Evolutionary conservation across 2,797 vertebrate genomes (phyloP).

Genomic region (Okamejei kenojei): DNA sequence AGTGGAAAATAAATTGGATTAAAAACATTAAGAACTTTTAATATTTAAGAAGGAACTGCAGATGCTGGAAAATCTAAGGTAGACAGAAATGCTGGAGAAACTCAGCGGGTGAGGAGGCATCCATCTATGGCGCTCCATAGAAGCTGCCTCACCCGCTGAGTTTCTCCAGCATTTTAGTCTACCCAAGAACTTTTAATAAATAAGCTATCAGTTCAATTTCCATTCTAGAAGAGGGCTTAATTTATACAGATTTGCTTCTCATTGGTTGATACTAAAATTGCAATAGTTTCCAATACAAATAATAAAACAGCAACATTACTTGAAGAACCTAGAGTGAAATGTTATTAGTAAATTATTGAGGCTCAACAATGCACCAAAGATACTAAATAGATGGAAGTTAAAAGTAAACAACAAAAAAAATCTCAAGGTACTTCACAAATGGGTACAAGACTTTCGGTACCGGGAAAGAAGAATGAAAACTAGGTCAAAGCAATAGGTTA

Average conservation of each 20-base stretch:
- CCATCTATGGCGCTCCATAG: too few species aligned
- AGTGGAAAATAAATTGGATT: neutral
- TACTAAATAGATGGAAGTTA: too few species aligned
- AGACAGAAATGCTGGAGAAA: too few species aligned
- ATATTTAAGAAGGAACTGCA: neutral
- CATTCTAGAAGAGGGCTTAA: neutral
- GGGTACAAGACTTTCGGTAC: neutral
- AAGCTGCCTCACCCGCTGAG: too few species aligned
- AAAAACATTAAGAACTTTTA: neutral
- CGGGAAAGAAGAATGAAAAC: neutral
- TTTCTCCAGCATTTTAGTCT: too few species aligned
- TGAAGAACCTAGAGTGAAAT: neutral
- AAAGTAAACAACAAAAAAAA: neutral
- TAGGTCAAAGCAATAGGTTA: neutral
- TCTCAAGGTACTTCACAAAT: neutral
- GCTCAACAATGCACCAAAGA: neutral
- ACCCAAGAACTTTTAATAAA: neutral
- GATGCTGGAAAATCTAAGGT: too few species aligned
- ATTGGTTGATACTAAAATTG: neutral
- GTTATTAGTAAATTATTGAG: neutral
- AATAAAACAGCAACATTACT: neutral
- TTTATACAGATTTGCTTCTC: neutral
- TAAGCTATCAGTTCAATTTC: neutral
- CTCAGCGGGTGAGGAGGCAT: too few species aligned
- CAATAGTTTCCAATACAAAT: neutral